A percentile compares a stretch with the other conserved stretches of the same genome.
Evolutionary conservation across 2,113 vertebrate species (phyloP).

Genomic region (Recurvirostra avosetta): DNA sequence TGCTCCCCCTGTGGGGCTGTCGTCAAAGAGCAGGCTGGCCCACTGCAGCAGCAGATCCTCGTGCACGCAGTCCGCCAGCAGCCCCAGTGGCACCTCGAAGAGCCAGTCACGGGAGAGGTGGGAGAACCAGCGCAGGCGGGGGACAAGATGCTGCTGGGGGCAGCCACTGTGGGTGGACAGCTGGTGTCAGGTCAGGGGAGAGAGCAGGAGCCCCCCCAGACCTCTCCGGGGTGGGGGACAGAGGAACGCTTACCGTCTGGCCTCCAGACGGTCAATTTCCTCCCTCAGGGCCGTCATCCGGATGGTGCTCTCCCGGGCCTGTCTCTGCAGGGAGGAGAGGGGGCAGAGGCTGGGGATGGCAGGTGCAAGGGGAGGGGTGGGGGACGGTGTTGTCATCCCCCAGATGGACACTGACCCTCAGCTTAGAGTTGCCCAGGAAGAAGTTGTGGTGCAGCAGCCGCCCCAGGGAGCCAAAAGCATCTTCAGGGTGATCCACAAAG

Average conservation of each 20-base stretch:
- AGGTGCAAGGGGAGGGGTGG: neutral
- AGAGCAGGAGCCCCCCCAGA: neutral
- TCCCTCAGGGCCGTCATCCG: conserved; percentile 5
- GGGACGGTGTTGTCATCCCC: accelerated
- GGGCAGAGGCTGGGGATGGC: neutral
- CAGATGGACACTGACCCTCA: neutral
- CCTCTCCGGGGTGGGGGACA: no score
- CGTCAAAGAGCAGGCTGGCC: neutral
- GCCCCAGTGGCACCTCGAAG: neutral
- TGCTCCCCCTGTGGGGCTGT: neutral
- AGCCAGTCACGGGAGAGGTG: conserved; percentile 50
- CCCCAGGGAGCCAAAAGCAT: neutral
- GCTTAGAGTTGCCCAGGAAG: neutral
- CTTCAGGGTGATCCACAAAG: neutral
- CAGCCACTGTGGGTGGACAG: neutral
- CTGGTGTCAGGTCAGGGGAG: accelerated
- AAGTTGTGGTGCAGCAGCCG: neutral
- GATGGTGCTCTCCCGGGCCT: neutral
- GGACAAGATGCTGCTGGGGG: neutral
- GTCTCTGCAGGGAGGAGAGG: neutral
- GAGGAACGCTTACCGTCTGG: neutral
- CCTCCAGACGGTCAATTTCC: neutral
- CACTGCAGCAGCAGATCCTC: conserved; percentile 46
- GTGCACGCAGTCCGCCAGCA: neutral
- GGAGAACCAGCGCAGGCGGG: conserved; percentile 46